phyloP scores from a whole-genome alignment of 2,888 invertebrate genomes.

The Caenorhabditis uteleia region DNA sequence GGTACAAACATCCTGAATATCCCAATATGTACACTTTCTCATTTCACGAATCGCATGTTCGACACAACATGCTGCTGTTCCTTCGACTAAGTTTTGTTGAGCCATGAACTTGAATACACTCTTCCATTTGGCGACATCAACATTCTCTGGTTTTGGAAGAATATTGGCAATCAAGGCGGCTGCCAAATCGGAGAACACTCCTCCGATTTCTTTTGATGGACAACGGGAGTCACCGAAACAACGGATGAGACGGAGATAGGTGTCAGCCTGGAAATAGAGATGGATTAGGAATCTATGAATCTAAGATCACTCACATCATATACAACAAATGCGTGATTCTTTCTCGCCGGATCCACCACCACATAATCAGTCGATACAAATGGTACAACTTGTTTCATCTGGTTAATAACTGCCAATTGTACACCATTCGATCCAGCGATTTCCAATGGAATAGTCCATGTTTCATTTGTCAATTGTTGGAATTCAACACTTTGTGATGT shows the following conservation, averaged over 20 bases:
- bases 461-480: constrained; percentile 41
- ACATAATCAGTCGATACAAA: constrained; percentile 48
- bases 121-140: constrained; percentile 45
- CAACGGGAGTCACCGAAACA: constrained; percentile 42
- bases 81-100: constrained; percentile 37
- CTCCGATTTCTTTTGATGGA: constrained; percentile 42
- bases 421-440: constrained; percentile 39
- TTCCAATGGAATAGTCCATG: constrained; percentile 45
- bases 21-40: constrained; percentile 50
- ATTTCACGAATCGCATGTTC: constrained; percentile 44
- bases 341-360: constrained; percentile 45
- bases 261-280: constrained; percentile 31
- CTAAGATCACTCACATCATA: constrained; percentile 42
- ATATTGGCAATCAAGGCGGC: constrained; percentile 40
- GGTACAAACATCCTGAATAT: constrained; percentile 43
- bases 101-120: constrained; percentile 45
- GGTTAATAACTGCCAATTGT: constrained; percentile 24
- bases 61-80: constrained; percentile 49
- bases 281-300: not conserved
- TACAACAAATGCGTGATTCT: constrained; percentile 48
- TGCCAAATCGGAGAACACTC: constrained; percentile 44
- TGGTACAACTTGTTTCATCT: constrained; percentile 32
- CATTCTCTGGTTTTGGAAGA: constrained; percentile 31
- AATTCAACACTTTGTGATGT: constrained; percentile 32
- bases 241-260: constrained; percentile 47